phyloP scores from a whole-genome alignment of 2,797 vertebrate genomes.

The Threskiornis aethiopicus region DNA sequence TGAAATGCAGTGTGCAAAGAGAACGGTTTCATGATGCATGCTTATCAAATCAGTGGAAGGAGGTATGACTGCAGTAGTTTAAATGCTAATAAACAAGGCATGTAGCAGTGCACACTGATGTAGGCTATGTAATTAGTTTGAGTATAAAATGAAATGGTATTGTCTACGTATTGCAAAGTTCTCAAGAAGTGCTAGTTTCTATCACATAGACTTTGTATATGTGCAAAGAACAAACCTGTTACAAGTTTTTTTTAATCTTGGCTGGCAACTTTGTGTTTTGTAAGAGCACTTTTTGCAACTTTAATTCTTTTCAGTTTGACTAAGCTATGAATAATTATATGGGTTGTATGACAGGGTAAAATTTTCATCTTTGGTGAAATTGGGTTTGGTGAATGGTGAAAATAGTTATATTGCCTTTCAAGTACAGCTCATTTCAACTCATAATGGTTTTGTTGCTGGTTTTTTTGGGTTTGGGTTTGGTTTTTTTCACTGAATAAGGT shows the following conservation, averaged over 20 bases:
- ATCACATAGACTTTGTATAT: background rate
- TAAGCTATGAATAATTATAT: background rate
- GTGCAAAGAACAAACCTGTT: background rate
- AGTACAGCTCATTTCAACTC: background rate
- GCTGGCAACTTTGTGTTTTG: background rate
- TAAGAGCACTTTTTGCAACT: background rate
- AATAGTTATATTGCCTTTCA: background rate
- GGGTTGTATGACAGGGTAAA: background rate
- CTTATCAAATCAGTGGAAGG: background rate
- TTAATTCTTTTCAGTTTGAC: background rate
- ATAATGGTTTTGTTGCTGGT: background rate
- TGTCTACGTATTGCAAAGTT: background rate
- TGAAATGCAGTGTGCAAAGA: background rate
- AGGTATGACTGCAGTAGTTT: background rate
- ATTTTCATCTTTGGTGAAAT: background rate
- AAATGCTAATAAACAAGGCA: background rate
- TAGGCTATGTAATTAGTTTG: background rate
- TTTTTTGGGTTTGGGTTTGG: too few relatives aligned
- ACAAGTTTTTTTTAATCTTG: background rate
- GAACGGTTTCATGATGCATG: fast-evolving
- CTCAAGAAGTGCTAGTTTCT: background rate
- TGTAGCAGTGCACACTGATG: background rate
- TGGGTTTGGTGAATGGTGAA: background rate
- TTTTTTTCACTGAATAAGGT: background rate
- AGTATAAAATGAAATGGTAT: background rate